Conservation (phyloP, 2,888 invertebrate species). For the Stramonita haemastoma region DNA sequence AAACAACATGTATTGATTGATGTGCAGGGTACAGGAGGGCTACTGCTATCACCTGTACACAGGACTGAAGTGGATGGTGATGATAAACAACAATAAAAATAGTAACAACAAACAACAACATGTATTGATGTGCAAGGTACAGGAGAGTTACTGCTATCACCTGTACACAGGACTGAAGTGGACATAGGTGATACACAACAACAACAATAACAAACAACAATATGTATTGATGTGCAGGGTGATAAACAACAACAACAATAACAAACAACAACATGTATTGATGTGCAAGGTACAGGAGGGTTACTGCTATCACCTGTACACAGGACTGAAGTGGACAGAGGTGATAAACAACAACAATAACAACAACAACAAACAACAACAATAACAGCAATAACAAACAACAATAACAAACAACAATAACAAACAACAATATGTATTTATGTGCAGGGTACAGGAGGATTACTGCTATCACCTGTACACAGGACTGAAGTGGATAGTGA, state of each 20-base stretch:
- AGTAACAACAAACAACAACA: too few species aligned
- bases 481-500: constrained; percentile 79
- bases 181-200: constrained; percentile 81
- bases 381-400: too few species aligned
- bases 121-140: constrained; percentile 66
- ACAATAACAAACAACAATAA: too few species aligned
- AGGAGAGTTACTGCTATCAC: constrained; percentile 92
- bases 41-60: constrained; percentile 91
- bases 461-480: constrained; percentile 90
- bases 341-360: constrained; percentile 81
- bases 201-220: constrained; percentile 57
- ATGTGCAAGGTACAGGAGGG: constrained; percentile 82
- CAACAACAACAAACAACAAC: constrained; percentile 64
- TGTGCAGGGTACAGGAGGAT: too few species aligned
- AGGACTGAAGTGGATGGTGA: constrained; percentile 82
- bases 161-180: constrained; percentile 86
- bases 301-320: constrained; percentile 90
- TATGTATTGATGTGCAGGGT: too few species aligned
- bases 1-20: too few species aligned
- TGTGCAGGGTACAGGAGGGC: constrained; percentile 82
- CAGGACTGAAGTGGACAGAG: constrained; percentile 82
- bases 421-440: too few species aligned
- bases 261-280: too few species aligned
- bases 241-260: too few species aligned
- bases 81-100: constrained; percentile 80